These are phyloP conservation scores for Myotis vivesi DNA, from an alignment of 2,797 vertebrate species.

Conservation along the genomic window DNA sequence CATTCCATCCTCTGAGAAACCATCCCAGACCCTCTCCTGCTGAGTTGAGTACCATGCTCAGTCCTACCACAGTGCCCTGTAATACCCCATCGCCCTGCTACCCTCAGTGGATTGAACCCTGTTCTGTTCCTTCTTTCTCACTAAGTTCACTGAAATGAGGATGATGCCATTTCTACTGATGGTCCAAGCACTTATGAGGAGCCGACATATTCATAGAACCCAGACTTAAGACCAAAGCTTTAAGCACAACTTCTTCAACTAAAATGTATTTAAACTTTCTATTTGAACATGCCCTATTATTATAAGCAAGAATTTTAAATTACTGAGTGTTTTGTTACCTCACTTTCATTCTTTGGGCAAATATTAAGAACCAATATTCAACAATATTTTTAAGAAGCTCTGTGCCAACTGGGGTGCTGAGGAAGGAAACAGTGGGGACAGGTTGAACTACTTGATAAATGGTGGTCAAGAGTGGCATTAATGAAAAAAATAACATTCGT, in stretches of 20 bases:
- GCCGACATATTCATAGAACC: not conserved
- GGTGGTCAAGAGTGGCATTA: not conserved
- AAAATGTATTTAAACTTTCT: not conserved
- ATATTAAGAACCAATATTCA: not conserved
- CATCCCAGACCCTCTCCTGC: not conserved
- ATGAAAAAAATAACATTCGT: not conserved
- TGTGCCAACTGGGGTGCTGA: not conserved
- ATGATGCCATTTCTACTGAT: not conserved
- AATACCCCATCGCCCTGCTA: not conserved
- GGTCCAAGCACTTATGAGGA: not conserved
- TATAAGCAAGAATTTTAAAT: not conserved
- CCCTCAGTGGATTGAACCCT: not conserved
- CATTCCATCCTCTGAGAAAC: not conserved
- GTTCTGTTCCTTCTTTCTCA: not conserved
- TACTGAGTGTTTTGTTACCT: not conserved
- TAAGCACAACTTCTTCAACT: not conserved
- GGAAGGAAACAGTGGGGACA: not conserved
- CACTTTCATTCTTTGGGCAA: not conserved
- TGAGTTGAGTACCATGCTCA: not conserved
- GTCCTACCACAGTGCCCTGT: not conserved
- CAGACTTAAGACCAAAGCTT: not conserved
- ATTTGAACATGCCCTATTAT: not conserved
- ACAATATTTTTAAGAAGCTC: constrained; percentile 1
- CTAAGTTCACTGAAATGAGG: not conserved
- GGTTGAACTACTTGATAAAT: not conserved